Conservation (phyloP, 2,113 vertebrate species). For the Campylomormyrus numenius region DNA sequence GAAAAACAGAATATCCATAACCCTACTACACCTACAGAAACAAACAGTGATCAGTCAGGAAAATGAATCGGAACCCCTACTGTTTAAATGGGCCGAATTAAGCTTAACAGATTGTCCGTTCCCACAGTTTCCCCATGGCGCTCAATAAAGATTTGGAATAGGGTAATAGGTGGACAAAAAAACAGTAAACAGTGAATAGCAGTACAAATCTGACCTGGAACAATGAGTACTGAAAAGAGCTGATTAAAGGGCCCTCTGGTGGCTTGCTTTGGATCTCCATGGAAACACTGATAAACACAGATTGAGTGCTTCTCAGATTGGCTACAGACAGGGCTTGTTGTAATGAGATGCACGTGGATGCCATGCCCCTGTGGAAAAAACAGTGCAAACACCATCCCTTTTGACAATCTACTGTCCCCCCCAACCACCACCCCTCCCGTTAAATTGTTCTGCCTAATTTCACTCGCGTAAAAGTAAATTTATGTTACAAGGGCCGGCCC, state of each 20-base stretch:
- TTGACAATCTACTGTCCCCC: background rate
- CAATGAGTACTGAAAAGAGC: background rate
- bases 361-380: background rate
- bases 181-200: background rate
- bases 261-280: background rate
- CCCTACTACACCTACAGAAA: background rate
- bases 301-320: background rate
- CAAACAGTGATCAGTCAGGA: background rate
- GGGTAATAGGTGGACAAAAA: background rate
- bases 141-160: background rate
- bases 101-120: background rate
- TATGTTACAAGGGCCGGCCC: too few species aligned
- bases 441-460: background rate
- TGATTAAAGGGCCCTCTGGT: background rate
- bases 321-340: background rate
- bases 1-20: background rate
- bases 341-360: background rate
- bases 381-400: background rate
- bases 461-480: background rate
- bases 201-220: background rate
- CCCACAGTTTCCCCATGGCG: background rate
- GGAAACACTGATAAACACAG: background rate
- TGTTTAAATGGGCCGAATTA: background rate
- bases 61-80: background rate
- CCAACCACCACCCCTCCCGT: background rate